Percentiles rank a stretch among this genome's conserved stretches.
phyloP scores from a whole-genome alignment of 1,140 invertebrate species.

The Megalonaias nervosa region DNA sequence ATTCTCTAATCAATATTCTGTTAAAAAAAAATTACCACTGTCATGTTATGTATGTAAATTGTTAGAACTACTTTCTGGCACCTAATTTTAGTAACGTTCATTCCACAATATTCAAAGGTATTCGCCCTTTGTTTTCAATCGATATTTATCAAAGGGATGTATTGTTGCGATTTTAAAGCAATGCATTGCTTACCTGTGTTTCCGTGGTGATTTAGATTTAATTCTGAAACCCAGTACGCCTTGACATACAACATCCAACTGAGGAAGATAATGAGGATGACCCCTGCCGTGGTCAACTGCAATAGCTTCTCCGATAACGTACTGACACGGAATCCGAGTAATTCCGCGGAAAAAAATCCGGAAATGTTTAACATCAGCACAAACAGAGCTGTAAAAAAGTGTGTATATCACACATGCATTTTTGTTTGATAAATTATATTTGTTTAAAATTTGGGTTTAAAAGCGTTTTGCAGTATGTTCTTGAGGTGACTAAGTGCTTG shows the following conservation, averaged over 20 bases:
- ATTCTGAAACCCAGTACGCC: neutral
- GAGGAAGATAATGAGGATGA: constrained; percentile 1
- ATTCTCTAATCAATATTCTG: no score
- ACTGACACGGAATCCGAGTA: constrained; percentile 14
- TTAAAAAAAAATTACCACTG: neutral
- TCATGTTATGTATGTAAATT: neutral
- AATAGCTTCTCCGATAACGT: neutral
- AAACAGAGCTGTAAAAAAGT: constrained; percentile 6
- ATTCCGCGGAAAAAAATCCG: neutral
- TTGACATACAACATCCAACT: constrained; percentile 3
- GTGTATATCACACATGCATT: no score
- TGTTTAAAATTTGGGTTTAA: no score
- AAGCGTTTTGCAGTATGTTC: no score
- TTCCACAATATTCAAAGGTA: neutral
- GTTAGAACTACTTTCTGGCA: no score
- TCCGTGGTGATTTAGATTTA: constrained; percentile 5
- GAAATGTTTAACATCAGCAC: neutral
- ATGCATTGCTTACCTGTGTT: constrained; percentile 6
- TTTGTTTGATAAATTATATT: no score
- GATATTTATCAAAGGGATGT: no score
- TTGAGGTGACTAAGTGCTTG: no score
- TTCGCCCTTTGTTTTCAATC: neutral
- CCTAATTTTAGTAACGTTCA: neutral
- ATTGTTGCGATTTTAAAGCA: neutral
- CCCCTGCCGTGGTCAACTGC: neutral